A percentile compares a stretch with the other conserved stretches of the same genome.
These are phyloP conservation scores for Tokudaia muenninki DNA, from an alignment of 2,797 vertebrate genomes.

Conservation along the genomic window DNA sequence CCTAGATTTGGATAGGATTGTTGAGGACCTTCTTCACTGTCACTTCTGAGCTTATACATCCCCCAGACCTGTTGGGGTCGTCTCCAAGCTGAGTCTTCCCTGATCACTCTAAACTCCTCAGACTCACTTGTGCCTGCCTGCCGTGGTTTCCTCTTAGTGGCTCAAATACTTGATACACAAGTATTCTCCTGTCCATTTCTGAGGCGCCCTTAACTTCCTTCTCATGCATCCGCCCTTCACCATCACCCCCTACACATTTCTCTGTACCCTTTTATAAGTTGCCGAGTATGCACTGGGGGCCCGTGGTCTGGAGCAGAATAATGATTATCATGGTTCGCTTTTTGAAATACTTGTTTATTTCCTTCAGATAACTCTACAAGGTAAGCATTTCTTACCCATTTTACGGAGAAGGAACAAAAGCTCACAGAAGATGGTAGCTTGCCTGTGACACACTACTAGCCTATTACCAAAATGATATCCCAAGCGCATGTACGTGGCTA, in stretches of 20 bases:
- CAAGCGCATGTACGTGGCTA: neutral
- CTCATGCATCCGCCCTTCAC: too few species aligned
- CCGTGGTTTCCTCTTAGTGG: neutral
- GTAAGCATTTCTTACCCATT: slow-evolving; percentile 23
- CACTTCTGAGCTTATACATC: neutral
- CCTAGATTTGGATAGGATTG: neutral
- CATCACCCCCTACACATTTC: neutral
- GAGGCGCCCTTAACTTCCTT: neutral
- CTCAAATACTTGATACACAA: neutral
- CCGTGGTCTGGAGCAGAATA: neutral
- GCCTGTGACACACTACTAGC: neutral
- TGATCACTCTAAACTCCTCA: neutral
- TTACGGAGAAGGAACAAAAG: slow-evolving; percentile 1
- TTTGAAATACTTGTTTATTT: neutral
- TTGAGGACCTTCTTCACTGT: neutral
- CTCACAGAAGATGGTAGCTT: neutral
- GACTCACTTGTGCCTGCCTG: neutral
- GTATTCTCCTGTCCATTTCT: neutral
- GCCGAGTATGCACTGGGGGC: neutral
- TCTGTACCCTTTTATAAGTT: neutral
- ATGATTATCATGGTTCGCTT: neutral
- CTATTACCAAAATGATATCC: neutral
- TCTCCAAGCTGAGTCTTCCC: neutral
- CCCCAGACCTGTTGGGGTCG: neutral
- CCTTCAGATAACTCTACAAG: neutral